A percentile compares a stretch with the other conserved stretches of the same genome.
Conservation (phyloP, 2,888 invertebrate genomes). For the Tetranychus truncatus region DNA sequence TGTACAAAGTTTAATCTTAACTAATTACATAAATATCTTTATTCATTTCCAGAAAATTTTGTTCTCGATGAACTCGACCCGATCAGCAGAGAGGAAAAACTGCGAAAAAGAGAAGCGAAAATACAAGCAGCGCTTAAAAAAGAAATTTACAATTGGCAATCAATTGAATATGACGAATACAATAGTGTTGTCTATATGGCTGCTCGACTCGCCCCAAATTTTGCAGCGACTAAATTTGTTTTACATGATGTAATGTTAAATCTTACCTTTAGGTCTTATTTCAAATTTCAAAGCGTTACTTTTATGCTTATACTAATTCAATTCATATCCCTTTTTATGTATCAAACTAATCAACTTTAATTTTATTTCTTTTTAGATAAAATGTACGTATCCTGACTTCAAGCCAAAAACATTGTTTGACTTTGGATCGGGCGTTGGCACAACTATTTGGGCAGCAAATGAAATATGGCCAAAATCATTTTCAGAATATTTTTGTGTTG, state of each 20-base stretch:
- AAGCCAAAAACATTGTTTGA: constrained; percentile 61
- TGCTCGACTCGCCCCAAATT: constrained; percentile 52
- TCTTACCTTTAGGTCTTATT: not conserved
- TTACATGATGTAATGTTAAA: constrained; percentile 43
- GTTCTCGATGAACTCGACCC: not conserved
- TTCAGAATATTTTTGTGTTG: constrained; percentile 67
- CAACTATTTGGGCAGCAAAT: constrained; percentile 64
- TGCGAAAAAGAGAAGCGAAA: constrained; percentile 7
- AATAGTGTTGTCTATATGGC: constrained; percentile 51
- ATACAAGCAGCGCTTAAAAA: constrained; percentile 2
- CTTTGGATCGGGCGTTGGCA: constrained; percentile 77
- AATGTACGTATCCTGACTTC: constrained; percentile 44
- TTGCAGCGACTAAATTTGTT: constrained; percentile 48
- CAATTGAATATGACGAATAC: constrained; percentile 34
- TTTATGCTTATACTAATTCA: too few relatives aligned
- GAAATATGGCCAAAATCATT: constrained; percentile 50
- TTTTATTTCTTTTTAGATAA: constrained; percentile 36
- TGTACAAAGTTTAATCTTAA: not conserved
- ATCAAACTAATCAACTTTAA: too few relatives aligned
- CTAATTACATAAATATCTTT: not conserved
- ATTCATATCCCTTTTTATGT: too few relatives aligned
- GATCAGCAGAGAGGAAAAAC: not conserved
- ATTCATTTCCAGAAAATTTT: not conserved
- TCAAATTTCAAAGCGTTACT: too few relatives aligned
- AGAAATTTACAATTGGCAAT: constrained; percentile 10